Conservation (phyloP, 1,140 invertebrate genomes). For the Drosophila novamexicana region DNA sequence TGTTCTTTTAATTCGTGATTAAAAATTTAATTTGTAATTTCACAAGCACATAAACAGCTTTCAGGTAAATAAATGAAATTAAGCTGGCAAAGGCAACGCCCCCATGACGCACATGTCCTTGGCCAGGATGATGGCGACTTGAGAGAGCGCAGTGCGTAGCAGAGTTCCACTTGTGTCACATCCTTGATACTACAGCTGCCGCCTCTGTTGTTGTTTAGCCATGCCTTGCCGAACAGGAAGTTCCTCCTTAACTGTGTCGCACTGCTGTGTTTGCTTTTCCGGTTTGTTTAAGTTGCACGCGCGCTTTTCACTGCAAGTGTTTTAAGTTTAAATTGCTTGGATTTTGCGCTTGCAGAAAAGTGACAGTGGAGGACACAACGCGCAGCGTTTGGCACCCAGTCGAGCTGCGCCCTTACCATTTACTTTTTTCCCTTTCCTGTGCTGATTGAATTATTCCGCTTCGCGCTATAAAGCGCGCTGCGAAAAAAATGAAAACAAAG, state of each 20-base stretch:
- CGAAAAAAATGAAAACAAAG: conserved; percentile 25
- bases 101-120: conserved; percentile 60
- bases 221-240: conserved; percentile 65
- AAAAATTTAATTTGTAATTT: conserved; percentile 83
- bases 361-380: conserved; percentile 28
- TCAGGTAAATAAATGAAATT: conserved; percentile 80
- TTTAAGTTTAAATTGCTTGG: conserved; percentile 79
- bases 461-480: conserved; percentile 71
- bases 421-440: conserved; percentile 39
- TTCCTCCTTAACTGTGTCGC: conserved; percentile 79
- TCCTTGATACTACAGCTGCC: conserved; percentile 34
- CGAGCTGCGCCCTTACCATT: conserved; percentile 4
- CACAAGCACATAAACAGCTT: conserved; percentile 75
- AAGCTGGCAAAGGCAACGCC: conserved; percentile 50
- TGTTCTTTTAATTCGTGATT: conserved; percentile 68
- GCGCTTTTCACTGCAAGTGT: conserved; percentile 65
- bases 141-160: conserved; percentile 43
- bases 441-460: conserved; percentile 80
- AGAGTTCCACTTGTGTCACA: conserved; percentile 41
- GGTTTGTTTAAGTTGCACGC: conserved; percentile 81
- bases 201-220: conserved; percentile 44
- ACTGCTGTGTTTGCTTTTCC: conserved; percentile 78
- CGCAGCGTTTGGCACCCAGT: background rate
- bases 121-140: conserved; percentile 30
- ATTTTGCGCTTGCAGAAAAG: conserved; percentile 47